phyloP scores from a whole-genome alignment of 2,797 vertebrate species.

The Natrix natrix region DNA sequence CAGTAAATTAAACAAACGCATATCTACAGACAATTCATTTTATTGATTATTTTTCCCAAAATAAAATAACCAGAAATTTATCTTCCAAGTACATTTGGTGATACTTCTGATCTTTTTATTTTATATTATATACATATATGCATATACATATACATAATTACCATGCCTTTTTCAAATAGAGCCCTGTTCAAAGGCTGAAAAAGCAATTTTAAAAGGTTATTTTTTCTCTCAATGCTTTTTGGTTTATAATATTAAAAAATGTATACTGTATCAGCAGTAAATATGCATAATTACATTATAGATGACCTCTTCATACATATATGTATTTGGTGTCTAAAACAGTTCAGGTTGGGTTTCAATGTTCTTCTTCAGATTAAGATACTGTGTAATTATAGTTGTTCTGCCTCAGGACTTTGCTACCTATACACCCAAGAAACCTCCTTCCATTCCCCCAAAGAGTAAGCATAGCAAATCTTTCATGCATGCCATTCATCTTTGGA shows the following conservation, averaged over 20 bases:
- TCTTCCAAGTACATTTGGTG: conserved; percentile 43
- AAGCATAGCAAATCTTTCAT: background rate
- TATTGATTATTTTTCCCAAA: conserved; percentile 66
- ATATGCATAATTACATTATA: background rate
- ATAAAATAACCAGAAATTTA: conserved; percentile 33
- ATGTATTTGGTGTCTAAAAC: background rate
- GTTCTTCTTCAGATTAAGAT: background rate
- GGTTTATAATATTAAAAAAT: background rate
- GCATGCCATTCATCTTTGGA: background rate
- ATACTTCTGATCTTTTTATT: conserved; percentile 41
- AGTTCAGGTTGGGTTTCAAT: background rate
- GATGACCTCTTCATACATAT: background rate
- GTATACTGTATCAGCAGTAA: background rate
- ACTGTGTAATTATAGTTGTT: background rate
- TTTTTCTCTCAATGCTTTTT: conserved; percentile 24
- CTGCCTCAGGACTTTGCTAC: background rate
- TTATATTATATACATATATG: no score
- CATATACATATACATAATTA: background rate
- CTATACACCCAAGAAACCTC: background rate
- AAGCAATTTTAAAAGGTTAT: conserved; percentile 35
- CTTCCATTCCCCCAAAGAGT: background rate
- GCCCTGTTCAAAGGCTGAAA: conserved; percentile 38
- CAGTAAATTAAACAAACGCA: conserved; percentile 74
- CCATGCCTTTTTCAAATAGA: conserved; percentile 44
- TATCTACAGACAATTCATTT: conserved; percentile 65